Conservation (phyloP, 2,113 vertebrate genomes). For the Coregonus clupeaformis region DNA sequence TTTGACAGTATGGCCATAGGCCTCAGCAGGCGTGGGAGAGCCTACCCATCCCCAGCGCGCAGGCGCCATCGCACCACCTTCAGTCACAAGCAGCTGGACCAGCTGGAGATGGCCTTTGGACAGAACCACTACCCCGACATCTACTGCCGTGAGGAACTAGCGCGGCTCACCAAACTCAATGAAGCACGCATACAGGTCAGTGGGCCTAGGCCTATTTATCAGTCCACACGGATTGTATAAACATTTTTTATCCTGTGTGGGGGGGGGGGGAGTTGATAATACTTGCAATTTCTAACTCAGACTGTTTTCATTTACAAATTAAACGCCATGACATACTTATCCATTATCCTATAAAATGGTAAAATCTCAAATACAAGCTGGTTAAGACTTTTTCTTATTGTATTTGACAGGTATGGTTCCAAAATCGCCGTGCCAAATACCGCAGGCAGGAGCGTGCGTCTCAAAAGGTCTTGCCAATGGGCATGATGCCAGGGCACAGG, state of each 20-base stretch:
- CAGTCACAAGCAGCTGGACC: slow-evolving; percentile 83
- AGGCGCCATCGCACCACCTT: slow-evolving; percentile 88
- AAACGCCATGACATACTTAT: too few species aligned
- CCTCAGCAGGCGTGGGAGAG: slow-evolving; percentile 51
- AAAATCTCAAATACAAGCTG: too few species aligned
- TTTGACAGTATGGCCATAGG: slow-evolving; percentile 34
- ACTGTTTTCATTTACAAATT: too few species aligned
- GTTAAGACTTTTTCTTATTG: background rate
- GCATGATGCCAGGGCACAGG: slow-evolving; percentile 60
- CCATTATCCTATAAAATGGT: too few species aligned
- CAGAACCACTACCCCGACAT: slow-evolving; percentile 91
- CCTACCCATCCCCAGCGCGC: slow-evolving; percentile 72
- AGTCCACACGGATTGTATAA: background rate
- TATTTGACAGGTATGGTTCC: slow-evolving; percentile 86
- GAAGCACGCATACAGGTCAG: slow-evolving; percentile 88
- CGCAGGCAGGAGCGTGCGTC: slow-evolving; percentile 82
- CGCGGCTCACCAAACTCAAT: slow-evolving; percentile 81
- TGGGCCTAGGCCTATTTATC: background rate
- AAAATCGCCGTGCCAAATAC: slow-evolving; percentile 89
- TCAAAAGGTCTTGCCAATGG: slow-evolving; percentile 69
- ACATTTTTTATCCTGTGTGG: too few species aligned
- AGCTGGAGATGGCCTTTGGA: slow-evolving; percentile 83
- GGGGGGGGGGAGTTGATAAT: too few species aligned
- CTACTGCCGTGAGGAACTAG: slow-evolving; percentile 85
- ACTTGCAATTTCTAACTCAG: too few species aligned